phyloP scores from a whole-genome alignment of 2,113 vertebrate species.

The Stomatorhinus ivindoensis region DNA sequence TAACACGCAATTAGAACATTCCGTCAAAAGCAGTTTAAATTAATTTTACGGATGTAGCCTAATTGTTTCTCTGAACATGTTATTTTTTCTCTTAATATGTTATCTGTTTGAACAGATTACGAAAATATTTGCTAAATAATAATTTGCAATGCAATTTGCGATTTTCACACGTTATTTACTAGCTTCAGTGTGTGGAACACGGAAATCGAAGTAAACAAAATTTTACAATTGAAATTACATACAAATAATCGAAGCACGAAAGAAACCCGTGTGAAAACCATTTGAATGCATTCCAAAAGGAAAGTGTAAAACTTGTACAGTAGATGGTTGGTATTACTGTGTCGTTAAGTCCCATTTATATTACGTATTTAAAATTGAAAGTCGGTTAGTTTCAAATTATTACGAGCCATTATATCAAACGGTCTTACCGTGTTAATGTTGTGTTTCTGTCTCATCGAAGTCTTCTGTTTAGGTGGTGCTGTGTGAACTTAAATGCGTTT shows the following conservation, averaged over 20 bases:
- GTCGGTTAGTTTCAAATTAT: background rate
- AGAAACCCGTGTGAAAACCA: background rate
- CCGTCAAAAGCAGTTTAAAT: background rate
- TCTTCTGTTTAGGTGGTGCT: background rate
- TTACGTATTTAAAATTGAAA: background rate
- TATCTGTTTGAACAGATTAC: background rate
- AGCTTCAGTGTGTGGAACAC: background rate
- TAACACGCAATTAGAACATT: background rate
- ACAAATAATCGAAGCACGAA: background rate
- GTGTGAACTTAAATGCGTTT: background rate
- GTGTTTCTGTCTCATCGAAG: background rate
- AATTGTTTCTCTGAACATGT: background rate
- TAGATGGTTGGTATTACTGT: background rate
- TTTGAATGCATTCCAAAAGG: background rate
- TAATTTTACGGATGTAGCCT: background rate
- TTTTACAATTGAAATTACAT: background rate
- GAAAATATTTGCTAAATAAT: background rate
- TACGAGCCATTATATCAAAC: background rate
- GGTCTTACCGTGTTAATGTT: background rate
- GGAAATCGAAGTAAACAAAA: background rate
- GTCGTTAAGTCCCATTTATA: background rate
- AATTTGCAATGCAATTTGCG: background rate
- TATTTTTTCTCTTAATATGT: background rate
- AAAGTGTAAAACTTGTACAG: background rate
- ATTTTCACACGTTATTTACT: background rate